Evolutionary conservation across 2,113 vertebrate species (phyloP).

Genomic region (Chaetodon auriga): DNA sequence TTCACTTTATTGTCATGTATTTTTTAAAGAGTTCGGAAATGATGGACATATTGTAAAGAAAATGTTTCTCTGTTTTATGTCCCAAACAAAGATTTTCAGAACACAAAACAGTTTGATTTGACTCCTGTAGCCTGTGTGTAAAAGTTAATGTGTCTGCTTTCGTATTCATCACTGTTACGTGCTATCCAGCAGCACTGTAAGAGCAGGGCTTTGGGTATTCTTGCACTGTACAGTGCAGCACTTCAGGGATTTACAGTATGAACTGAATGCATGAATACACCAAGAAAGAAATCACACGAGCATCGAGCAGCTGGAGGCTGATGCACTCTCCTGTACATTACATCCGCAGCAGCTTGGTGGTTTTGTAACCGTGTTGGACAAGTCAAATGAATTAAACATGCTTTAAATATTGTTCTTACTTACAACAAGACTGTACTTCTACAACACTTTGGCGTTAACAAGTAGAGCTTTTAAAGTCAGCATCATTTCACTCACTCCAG

Average conservation of each 20-base stretch:
- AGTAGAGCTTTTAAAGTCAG: constrained; percentile 31
- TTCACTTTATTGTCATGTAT: constrained; percentile 17
- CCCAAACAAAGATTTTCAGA: background rate
- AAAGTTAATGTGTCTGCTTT: constrained; percentile 2
- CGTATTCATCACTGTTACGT: background rate
- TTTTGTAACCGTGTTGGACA: constrained; percentile 1
- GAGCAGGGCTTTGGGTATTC: constrained; percentile 16
- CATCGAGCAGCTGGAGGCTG: constrained; percentile 37
- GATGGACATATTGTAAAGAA: background rate
- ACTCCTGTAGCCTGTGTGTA: background rate
- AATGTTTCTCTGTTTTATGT: constrained; percentile 4
- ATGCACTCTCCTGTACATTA: constrained; percentile 35
- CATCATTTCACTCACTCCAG: constrained; percentile 25
- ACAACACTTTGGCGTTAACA: constrained; percentile 25
- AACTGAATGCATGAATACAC: constrained; percentile 46
- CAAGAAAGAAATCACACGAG: constrained; percentile 36
- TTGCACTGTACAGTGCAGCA: constrained; percentile 12
- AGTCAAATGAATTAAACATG: constrained; percentile 66
- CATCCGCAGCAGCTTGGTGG: constrained; percentile 8
- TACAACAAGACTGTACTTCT: constrained; percentile 13
- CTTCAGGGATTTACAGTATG: constrained; percentile 38
- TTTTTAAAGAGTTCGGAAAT: constrained; percentile 9
- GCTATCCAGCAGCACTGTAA: background rate
- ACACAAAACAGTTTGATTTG: background rate
- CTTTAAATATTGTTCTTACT: constrained; percentile 42